Evolutionary conservation across 2,797 vertebrate genomes (phyloP).

Genomic region (Chanos chanos): DNA sequence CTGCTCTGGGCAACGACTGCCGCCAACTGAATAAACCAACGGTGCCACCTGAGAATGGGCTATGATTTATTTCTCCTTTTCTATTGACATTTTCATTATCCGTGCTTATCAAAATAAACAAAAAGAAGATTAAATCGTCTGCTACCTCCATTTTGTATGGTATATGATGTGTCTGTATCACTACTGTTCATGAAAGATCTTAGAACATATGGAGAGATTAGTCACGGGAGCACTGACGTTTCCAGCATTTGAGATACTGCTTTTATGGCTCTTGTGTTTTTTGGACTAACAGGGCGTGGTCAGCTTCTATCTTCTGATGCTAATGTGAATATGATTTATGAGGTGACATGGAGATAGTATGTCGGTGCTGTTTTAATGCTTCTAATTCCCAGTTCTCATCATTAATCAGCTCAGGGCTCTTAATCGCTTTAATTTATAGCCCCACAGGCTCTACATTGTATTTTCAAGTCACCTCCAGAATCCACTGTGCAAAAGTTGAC

Average conservation of each 20-base stretch:
- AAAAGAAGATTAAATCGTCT: background rate
- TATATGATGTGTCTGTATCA: constrained; percentile 25
- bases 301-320: constrained; percentile 53
- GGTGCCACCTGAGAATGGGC: no score
- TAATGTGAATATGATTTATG: constrained; percentile 52
- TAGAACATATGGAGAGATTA: constrained; percentile 36
- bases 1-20: background rate
- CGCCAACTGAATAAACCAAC: no score
- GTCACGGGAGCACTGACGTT: constrained; percentile 23
- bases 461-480: constrained; percentile 35
- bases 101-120: no score
- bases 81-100: no score
- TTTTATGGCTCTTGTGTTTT: constrained; percentile 33
- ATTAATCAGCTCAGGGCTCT: constrained; percentile 49
- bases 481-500: constrained; percentile 46
- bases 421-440: constrained; percentile 52
- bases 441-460: constrained; percentile 29
- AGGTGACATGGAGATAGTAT: constrained; percentile 39
- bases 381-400: constrained; percentile 40
- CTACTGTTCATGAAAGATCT: constrained; percentile 20
- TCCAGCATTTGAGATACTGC: constrained; percentile 19
- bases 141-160: constrained; percentile 18
- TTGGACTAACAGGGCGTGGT: constrained; percentile 44
- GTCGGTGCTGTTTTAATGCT: constrained; percentile 39
- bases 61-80: no score